These are phyloP conservation scores for Leptobrachium ailaonicum DNA, from an alignment of 2,113 vertebrate genomes.

Conservation along the genomic window DNA sequence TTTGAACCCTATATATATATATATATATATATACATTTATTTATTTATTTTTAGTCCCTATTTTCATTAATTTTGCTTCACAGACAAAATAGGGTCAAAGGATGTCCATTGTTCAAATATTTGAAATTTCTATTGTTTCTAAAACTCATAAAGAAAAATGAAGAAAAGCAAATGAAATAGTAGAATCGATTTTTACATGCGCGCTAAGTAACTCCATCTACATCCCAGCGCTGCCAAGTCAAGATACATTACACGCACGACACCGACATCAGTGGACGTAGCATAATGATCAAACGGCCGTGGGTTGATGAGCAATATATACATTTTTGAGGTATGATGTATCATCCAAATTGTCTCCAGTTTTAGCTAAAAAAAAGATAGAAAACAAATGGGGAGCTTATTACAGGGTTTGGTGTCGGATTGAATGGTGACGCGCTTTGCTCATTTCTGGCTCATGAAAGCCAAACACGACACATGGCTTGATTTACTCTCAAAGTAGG, in stretches of 20 bases:
- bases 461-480: constrained; percentile 36
- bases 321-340: constrained; percentile 15
- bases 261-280: not conserved
- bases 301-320: not conserved
- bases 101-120: too few relatives aligned
- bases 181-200: constrained; percentile 27
- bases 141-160: constrained; percentile 65
- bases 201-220: constrained; percentile 24
- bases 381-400: constrained; percentile 11
- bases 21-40: too few relatives aligned
- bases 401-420: constrained; percentile 10
- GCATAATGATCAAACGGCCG: constrained; percentile 2
- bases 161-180: constrained; percentile 58
- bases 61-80: too few relatives aligned
- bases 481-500: constrained; percentile 14
- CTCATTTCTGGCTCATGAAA: constrained; percentile 3
- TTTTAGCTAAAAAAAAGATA: constrained; percentile 6
- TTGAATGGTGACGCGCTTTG: not conserved
- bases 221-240: constrained; percentile 15
- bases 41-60: too few relatives aligned
- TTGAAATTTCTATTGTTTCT: constrained; percentile 47
- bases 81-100: too few relatives aligned
- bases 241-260: constrained; percentile 6
- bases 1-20: too few relatives aligned
- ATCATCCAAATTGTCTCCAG: not conserved